Evolutionary conservation across 2,113 vertebrate genomes (phyloP).

Genomic region (Gambusia holbrooki): DNA sequence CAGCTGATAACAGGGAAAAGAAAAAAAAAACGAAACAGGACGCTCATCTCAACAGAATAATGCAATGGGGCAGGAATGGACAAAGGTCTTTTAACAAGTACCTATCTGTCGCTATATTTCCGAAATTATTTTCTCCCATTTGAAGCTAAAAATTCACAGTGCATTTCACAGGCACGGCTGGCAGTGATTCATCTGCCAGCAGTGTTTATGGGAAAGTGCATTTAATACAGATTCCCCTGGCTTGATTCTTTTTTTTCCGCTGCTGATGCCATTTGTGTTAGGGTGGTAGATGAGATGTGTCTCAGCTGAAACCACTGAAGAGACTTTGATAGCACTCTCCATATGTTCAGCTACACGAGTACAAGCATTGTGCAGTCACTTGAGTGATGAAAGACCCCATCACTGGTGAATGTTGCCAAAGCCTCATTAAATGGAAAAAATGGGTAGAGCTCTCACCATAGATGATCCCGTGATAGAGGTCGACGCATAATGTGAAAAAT

Average conservation of each 20-base stretch:
- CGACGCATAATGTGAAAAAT: constrained; percentile 10
- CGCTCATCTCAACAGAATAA: constrained; percentile 20
- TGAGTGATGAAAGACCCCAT: constrained; percentile 57
- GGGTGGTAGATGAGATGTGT: constrained; percentile 44
- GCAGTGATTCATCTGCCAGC: constrained; percentile 26
- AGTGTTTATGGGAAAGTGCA: constrained; percentile 28
- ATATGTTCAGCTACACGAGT: constrained; percentile 69
- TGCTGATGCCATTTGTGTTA: constrained; percentile 37
- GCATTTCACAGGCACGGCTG: constrained; percentile 12
- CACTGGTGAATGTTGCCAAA: constrained; percentile 49
- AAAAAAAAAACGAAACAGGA: constrained; percentile 1
- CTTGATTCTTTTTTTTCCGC: constrained; percentile 42
- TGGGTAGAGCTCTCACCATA: not conserved
- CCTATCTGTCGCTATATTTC: constrained; percentile 15
- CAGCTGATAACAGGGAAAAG: constrained; percentile 17
- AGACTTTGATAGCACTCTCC: constrained; percentile 55
- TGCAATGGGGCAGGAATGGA: constrained; percentile 11
- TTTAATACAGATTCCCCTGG: constrained; percentile 36
- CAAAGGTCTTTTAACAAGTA: constrained; percentile 2
- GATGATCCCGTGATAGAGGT: constrained; percentile 34
- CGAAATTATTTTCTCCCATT: constrained; percentile 1
- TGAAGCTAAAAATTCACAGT: constrained; percentile 32
- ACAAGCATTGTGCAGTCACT: constrained; percentile 51
- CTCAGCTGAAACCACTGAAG: constrained; percentile 42
- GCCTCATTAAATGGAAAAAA: constrained; percentile 44